A percentile compares a stretch with the other conserved stretches of the same genome.
These are phyloP conservation scores for Nymphicus hollandicus DNA, from an alignment of 2,113 vertebrate genomes.

Conservation along the genomic window DNA sequence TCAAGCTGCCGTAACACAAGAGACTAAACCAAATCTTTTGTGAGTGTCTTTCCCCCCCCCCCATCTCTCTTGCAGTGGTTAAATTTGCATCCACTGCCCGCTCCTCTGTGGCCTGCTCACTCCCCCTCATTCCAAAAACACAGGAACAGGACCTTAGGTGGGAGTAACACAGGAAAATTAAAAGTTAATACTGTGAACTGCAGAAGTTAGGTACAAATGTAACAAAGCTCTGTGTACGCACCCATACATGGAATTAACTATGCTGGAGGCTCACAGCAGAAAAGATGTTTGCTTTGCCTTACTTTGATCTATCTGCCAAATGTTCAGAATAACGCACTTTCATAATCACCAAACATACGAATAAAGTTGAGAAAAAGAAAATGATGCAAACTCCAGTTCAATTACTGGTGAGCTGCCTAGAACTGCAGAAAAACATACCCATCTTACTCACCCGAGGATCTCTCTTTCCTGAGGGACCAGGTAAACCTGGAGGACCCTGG, in stretches of 20 bases:
- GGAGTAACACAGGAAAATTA: neutral
- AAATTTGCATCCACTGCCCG: neutral
- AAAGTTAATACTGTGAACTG: neutral
- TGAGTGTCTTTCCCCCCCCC: neutral
- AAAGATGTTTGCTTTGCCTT: neutral
- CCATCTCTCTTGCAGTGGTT: neutral
- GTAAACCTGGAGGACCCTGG: constrained; percentile 90
- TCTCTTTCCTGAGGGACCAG: constrained; percentile 90
- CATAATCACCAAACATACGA: neutral
- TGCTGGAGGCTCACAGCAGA: neutral
- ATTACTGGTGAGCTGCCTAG: neutral
- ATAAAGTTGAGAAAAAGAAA: neutral
- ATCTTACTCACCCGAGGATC: constrained; percentile 89
- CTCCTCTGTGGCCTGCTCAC: constrained; percentile 18
- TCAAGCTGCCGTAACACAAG: neutral
- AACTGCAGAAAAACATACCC: neutral
- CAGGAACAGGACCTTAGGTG: constrained; percentile 33
- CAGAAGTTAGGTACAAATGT: neutral
- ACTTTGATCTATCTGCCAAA: neutral
- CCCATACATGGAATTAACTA: neutral
- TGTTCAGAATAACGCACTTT: neutral
- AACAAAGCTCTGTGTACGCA: neutral
- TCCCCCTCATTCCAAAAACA: constrained; percentile 40
- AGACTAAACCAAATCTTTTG: neutral
- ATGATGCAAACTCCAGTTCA: neutral